phyloP scores from a whole-genome alignment of 2,797 vertebrate species.

The Spinibarbus caldwelli region DNA sequence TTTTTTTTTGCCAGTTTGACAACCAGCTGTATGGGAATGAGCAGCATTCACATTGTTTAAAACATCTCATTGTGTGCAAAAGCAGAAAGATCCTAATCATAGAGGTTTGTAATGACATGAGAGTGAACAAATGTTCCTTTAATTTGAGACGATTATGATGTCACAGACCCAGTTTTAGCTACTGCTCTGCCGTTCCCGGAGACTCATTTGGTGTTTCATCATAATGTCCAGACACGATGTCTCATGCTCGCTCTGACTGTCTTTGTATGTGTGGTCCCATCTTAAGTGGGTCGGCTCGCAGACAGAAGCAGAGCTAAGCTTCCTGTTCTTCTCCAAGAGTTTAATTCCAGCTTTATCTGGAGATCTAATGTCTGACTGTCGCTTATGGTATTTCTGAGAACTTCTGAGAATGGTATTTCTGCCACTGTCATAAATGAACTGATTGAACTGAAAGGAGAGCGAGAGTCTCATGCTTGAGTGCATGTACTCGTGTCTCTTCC shows the following conservation, averaged over 20 bases:
- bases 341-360: conserved; percentile 19
- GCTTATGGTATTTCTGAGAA: conserved; percentile 12
- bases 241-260: neutral
- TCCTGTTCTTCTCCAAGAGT: conserved; percentile 7
- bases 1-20: neutral
- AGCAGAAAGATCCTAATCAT: neutral
- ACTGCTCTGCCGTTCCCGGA: neutral
- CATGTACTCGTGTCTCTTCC: conserved; percentile 45
- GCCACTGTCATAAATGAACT: conserved; percentile 48
- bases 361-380: conserved; percentile 32
- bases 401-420: conserved; percentile 5
- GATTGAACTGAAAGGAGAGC: conserved; percentile 60
- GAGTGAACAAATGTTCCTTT: neutral
- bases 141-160: neutral
- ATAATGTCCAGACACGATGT: conserved; percentile 20
- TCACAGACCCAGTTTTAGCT: conserved; percentile 11
- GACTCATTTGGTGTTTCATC: conserved; percentile 15
- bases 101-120: neutral
- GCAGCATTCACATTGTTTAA: neutral
- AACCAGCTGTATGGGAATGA: neutral
- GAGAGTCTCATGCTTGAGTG: conserved; percentile 63
- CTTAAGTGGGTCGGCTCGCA: conserved; percentile 3
- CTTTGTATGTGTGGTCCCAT: neutral
- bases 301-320: conserved; percentile 17
- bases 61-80: neutral